Conservation (phyloP, 1,140 invertebrate species). For the Drosophila fuyamai region DNA sequence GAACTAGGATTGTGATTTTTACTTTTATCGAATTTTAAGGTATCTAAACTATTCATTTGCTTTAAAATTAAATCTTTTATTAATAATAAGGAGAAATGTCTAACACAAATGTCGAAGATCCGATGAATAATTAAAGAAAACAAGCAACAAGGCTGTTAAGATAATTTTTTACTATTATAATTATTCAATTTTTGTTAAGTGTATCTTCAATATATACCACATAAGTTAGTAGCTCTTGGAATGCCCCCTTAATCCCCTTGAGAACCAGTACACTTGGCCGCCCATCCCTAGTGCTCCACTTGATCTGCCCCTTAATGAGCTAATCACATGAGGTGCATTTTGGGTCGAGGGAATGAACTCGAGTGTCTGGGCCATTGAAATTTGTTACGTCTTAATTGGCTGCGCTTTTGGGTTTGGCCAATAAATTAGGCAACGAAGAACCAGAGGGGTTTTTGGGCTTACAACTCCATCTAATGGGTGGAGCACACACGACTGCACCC, state of each 20-base stretch:
- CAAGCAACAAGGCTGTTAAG: too few relatives aligned
- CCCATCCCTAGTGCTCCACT: slow-evolving; percentile 26
- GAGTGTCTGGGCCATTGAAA: slow-evolving; percentile 50
- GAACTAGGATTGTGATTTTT: neutral
- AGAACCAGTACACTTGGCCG: slow-evolving; percentile 14
- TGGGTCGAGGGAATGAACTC: slow-evolving; percentile 54
- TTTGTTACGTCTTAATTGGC: slow-evolving; percentile 79
- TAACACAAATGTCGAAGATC: too few relatives aligned
- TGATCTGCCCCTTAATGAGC: slow-evolving; percentile 67
- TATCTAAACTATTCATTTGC: too few relatives aligned
- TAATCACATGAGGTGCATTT: slow-evolving; percentile 70
- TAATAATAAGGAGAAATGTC: too few relatives aligned
- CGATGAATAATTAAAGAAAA: too few relatives aligned
- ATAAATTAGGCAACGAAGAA: slow-evolving; percentile 45
- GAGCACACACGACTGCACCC: slow-evolving; percentile 50
- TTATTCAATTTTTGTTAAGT: too few relatives aligned
- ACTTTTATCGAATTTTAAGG: neutral
- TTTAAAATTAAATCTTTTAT: too few relatives aligned
- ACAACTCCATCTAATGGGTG: slow-evolving; percentile 40
- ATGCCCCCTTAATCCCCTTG: neutral
- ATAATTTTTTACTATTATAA: too few relatives aligned
- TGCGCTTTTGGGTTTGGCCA: slow-evolving; percentile 54
- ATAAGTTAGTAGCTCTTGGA: neutral
- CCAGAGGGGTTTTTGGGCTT: slow-evolving; percentile 31
- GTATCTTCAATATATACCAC: neutral